Base-by-base conservation (phyloP, 2,888 invertebrate genomes). In the Lypha dubia region DNA sequence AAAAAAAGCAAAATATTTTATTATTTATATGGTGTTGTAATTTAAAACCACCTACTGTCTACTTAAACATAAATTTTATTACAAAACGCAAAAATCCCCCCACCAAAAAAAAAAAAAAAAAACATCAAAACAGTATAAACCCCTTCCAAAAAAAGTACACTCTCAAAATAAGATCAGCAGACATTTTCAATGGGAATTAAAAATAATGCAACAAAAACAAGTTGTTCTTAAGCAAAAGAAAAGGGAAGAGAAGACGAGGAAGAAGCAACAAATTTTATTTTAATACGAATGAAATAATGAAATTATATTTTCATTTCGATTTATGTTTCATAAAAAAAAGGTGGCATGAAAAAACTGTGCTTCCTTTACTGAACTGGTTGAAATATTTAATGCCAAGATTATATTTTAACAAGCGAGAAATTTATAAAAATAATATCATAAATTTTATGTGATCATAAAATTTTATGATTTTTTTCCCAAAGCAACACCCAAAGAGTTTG, bases 371-470 rank as follows among this genome's bases (percentile, higher is more conserved):
- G 62, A 41, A 62, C 35, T 68, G 51, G 62, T 53, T 68, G 51
- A 44, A 44, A 46, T 62, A 63, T 75, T 75, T 75, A 62, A 75
- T 46, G 58, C 53, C 68, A 53, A 68, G 77, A 77, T 83, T 83
- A 77, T 75, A 75, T 62, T n/a, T n/a, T 75, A 70, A 81, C 74
- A 81, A 67, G 24, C 53, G 62, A 56, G 22, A 82, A 67, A 65
- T 51, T 58, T 63, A 71, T 63, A 89, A 89, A n/a, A 88, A 88
- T 88, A 89, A 84, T 80, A 80, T 79, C 84, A 83, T 81, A 86
- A 86, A 77, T 84, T 84, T 67, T 65, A 86, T 83, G 74, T 77
- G 68, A 80, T 85, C 85, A 86, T 86, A 86, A 86, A 85, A 87
- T 84, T 87, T 87, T 86, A 87, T 86, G 86, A 86, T 83, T 83